A percentile compares a stretch with the other conserved stretches of the same genome.
Evolutionary conservation across 2,888 invertebrate genomes (phyloP).

Genomic region (Bugula neritina): DNA sequence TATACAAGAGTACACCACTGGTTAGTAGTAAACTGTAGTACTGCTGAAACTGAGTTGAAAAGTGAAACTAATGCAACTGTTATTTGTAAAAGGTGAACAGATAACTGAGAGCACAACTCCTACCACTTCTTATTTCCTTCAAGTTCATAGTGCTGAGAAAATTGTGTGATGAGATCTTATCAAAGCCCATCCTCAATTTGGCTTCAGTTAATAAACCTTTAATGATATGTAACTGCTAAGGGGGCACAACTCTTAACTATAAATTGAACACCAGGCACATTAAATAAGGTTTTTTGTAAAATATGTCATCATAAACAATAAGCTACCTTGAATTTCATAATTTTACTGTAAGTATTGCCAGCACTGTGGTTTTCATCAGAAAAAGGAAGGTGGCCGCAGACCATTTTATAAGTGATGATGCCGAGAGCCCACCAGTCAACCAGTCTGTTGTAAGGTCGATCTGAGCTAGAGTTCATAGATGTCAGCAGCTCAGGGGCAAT

Average conservation of each 20-base stretch:
- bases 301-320: slow-evolving; percentile 24
- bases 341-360: slow-evolving; percentile 55
- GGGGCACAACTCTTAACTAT: too few relatives aligned
- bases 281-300: too few relatives aligned
- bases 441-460: slow-evolving; percentile 24
- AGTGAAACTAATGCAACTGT: too few relatives aligned
- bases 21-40: too few relatives aligned
- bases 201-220: slow-evolving; percentile 60
- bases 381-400: slow-evolving; percentile 72
- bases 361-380: slow-evolving; percentile 52
- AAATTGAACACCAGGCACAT: too few relatives aligned
- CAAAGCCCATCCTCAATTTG: slow-evolving; percentile 57
- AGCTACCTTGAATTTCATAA: slow-evolving; percentile 62
- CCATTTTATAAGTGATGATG: slow-evolving; percentile 74
- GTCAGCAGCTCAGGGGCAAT: slow-evolving; percentile 77
- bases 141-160: slow-evolving; percentile 61
- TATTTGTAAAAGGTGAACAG: too few relatives aligned
- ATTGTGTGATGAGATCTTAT: slow-evolving; percentile 56
- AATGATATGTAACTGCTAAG: slow-evolving; percentile 58
- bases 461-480: slow-evolving; percentile 57
- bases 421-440: slow-evolving; percentile 81
- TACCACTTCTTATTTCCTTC: slow-evolving; percentile 58
- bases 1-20: too few relatives aligned
- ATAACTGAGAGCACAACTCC: too few relatives aligned
- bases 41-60: too few relatives aligned